phyloP scores from a whole-genome alignment of 2,888 invertebrate genomes.

The Amiota minor region DNA sequence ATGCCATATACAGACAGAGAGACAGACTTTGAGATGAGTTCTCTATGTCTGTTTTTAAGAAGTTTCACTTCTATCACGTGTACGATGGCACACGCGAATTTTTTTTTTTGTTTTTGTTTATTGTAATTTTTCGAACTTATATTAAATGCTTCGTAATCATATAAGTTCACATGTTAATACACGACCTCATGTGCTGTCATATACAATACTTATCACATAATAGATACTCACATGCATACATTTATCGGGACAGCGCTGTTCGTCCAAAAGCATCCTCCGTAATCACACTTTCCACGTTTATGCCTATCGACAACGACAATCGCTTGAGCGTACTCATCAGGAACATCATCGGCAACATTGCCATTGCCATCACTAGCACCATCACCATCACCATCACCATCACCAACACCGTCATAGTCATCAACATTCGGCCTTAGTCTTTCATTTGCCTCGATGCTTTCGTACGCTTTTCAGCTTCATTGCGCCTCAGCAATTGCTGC shows the following conservation, averaged over 20 bases:
- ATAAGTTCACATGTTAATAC: too few species aligned
- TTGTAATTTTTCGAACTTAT: too few species aligned
- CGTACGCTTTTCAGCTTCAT: background rate
- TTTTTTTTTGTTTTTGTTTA: too few species aligned
- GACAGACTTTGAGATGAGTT: too few species aligned
- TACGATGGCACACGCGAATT: too few species aligned
- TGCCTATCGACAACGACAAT: background rate
- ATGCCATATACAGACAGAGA: too few species aligned
- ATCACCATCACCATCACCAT: background rate
- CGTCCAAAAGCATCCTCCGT: background rate
- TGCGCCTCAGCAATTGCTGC: background rate
- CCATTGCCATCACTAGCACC: background rate
- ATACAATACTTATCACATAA: background rate
- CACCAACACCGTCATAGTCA: background rate
- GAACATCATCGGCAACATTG: background rate
- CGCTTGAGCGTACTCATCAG: too few species aligned
- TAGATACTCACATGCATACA: background rate
- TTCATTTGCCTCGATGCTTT: background rate
- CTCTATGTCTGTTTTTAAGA: too few species aligned
- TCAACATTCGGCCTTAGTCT: background rate
- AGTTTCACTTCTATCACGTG: too few species aligned
- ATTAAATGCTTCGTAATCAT: too few species aligned
- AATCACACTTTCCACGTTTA: background rate
- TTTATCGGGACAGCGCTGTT: too few species aligned
- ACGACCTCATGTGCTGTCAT: background rate